These are phyloP conservation scores for Plumapathes pennacea DNA, from an alignment of 92 coral and sea anemone species.

Conservation along the genomic window DNA sequence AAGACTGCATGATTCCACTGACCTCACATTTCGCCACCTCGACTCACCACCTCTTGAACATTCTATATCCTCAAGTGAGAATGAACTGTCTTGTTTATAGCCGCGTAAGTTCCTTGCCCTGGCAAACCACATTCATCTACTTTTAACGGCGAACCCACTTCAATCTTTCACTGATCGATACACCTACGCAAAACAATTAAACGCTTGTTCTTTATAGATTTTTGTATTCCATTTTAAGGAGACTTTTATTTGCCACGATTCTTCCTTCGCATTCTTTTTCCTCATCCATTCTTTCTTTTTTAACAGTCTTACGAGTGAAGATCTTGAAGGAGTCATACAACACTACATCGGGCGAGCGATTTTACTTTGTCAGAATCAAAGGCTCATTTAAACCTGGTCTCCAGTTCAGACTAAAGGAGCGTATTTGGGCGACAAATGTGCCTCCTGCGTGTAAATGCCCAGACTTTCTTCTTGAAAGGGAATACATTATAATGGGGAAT, in stretches of 20 bases:
- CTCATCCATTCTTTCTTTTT: too few relatives aligned
- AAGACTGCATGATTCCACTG: too few relatives aligned
- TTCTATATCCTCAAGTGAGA: too few relatives aligned
- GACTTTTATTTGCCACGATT: not conserved
- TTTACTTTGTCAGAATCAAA: constrained; percentile 12
- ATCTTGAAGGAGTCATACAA: constrained; percentile 5
- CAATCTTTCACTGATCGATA: too few relatives aligned
- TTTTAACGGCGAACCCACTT: too few relatives aligned
- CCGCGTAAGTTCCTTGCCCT: too few relatives aligned
- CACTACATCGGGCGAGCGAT: not conserved
- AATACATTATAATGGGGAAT: constrained; percentile 54
- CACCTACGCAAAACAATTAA: too few relatives aligned
- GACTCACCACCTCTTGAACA: too few relatives aligned
- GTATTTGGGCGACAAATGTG: constrained; percentile 6
- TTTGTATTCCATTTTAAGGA: not conserved
- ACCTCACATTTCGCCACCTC: too few relatives aligned
- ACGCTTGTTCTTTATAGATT: too few relatives aligned
- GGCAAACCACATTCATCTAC: too few relatives aligned
- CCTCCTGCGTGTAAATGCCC: constrained; percentile 41
- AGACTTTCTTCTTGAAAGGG: not conserved
- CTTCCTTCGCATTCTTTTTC: not conserved
- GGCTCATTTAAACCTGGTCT: constrained; percentile 8
- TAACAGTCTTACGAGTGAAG: constrained; percentile 17
- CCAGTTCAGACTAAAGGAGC: constrained; percentile 1
- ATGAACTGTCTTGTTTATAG: too few relatives aligned